A percentile compares a stretch with the other conserved stretches of the same genome.
Conservation (phyloP, 2,113 vertebrate species). For the Saccopteryx bilineata region DNA sequence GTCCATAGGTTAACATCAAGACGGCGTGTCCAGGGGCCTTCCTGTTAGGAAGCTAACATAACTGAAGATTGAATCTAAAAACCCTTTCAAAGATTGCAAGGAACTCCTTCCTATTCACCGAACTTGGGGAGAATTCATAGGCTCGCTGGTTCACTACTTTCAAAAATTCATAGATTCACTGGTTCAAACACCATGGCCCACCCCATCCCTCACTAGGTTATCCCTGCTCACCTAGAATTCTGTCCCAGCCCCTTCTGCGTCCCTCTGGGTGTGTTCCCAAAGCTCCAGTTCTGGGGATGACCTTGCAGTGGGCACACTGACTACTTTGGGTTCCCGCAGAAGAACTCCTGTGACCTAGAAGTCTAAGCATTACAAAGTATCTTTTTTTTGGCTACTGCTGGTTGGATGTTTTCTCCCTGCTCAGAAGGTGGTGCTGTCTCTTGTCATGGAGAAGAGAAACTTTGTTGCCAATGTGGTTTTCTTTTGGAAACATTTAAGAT, state of each 20-base stretch:
- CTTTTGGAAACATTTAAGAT: neutral
- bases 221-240: rapidly evolving
- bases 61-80: neutral
- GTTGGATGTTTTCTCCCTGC: neutral
- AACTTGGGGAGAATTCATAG: neutral
- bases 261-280: neutral
- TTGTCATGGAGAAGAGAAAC: neutral
- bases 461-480: neutral
- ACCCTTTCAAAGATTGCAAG: neutral
- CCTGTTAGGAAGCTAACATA: neutral
- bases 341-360: neutral
- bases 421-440: neutral
- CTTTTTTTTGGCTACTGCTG: neutral
- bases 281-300: neutral
- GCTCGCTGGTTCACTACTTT: neutral
- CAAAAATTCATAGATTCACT: neutral
- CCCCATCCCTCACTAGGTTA: neutral
- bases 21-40: neutral
- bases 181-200: neutral
- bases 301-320: neutral
- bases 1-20: neutral
- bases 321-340: neutral
- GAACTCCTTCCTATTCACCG: neutral
- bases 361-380: neutral
- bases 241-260: neutral